Percentiles rank a stretch among this genome's conserved stretches.
These are phyloP conservation scores for Morus bassanus DNA, from an alignment of 2,797 vertebrate genomes.

Conservation along the genomic window DNA sequence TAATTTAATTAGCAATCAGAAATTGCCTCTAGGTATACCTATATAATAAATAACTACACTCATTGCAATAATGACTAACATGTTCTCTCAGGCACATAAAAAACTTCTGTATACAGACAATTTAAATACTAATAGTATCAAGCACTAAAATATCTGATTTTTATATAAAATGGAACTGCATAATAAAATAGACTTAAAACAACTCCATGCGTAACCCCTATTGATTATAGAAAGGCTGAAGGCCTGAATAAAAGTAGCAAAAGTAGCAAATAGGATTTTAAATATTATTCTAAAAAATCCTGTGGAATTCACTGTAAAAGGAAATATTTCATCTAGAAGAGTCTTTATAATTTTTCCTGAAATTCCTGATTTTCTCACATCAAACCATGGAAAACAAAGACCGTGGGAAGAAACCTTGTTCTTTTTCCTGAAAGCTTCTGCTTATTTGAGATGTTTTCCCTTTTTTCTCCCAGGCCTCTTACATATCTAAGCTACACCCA, in stretches of 20 bases:
- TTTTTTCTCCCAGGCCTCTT: background rate
- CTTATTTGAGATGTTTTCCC: background rate
- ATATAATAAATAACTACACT: background rate
- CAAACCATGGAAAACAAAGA: background rate
- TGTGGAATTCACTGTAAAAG: background rate
- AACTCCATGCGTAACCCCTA: background rate
- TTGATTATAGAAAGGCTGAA: background rate
- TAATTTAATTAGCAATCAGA: background rate
- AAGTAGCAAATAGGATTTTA: background rate
- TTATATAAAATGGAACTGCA: background rate
- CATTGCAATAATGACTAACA: background rate
- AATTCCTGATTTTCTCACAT: background rate
- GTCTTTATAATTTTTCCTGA: background rate
- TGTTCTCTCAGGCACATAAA: background rate
- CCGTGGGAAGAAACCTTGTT: background rate
- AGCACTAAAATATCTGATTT: background rate
- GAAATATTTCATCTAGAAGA: background rate
- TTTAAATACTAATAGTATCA: background rate
- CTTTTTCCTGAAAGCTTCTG: background rate
- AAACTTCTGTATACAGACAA: background rate
- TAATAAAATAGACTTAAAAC: background rate
- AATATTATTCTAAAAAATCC: background rate
- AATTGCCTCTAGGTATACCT: background rate
- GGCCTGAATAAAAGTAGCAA: background rate
- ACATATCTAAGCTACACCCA: background rate